Evolutionary conservation across 2,888 invertebrate genomes (phyloP), one percentile per base, ranked within the genome.

Genomic region (Apodemia zela): DNA sequence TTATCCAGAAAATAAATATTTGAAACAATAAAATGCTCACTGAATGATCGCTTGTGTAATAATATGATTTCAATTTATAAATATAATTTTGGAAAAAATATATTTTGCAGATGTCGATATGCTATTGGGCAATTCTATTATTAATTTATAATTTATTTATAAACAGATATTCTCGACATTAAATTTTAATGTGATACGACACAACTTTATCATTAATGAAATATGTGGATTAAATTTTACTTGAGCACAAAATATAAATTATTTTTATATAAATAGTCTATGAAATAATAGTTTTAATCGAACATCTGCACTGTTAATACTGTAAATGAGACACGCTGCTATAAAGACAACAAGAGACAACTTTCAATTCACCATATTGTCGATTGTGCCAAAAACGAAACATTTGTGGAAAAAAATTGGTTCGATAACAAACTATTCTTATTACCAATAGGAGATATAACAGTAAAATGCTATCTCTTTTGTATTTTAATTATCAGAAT

Each of bases 231-330:
- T 54, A 54, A 54, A 54, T 54, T 54, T 54, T 54, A 54, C 25
- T 54, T 54, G 54, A 54, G 54, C 54, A 54, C 54, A 54, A 54
- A 54, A 29, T 54, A 54, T 54, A 54, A 54, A 54, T 54, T 54
- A 54, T 54, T 54, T 54, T 54, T 54, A 29, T 54, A 54, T 54
- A n/a, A 29, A 54, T 54, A 54, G 54, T 54, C 25, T 54, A 29
- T 13, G 11, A 13, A 54, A 54, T 54, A 54, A 54, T 54, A 54
- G 54, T 25, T 54, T 21, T 54, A 54, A 54, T 54, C 15, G 54
- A 54, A 15, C 13, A 25, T 25, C 54, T 54, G 29, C 54, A 54
- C 54, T 54, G 15, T 45, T 17, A 8, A 45, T 45, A 45, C n/a
- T 45, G n/a, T 45, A 45, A 45, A 45, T 45, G 45, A 8, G 25